These are phyloP conservation scores for Chlorops oryzae DNA, from an alignment of 1,140 invertebrate species.

Conservation along the genomic window DNA sequence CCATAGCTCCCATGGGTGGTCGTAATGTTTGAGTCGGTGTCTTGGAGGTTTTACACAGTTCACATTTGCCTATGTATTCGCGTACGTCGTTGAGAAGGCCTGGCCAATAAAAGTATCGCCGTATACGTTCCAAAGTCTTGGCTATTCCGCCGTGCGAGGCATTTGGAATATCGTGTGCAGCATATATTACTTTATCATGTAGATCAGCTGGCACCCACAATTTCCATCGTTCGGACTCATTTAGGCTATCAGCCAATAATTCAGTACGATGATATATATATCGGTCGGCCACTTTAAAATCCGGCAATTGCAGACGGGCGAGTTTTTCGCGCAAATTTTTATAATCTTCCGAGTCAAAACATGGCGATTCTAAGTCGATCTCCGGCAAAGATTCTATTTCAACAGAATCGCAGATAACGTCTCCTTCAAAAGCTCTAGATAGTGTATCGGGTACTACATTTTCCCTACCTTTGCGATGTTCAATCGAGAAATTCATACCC, in stretches of 20 bases:
- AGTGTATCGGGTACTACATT: constrained; percentile 26
- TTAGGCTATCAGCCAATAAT: not conserved
- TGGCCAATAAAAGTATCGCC: not conserved
- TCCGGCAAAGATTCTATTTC: too few species aligned
- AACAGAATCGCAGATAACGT: too few species aligned
- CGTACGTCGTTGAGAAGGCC: not conserved
- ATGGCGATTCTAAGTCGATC: too few species aligned
- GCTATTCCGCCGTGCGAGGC: not conserved
- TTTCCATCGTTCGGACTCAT: not conserved
- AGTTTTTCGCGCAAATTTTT: too few species aligned
- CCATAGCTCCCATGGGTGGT: not conserved
- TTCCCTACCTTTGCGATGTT: constrained; percentile 26
- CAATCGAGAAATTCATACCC: constrained; percentile 30
- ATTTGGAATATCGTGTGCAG: constrained; percentile 1
- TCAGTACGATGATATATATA: not conserved
- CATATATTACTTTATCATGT: not conserved
- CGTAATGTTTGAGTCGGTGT: not conserved
- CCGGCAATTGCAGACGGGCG: too few species aligned
- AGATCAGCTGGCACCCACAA: not conserved
- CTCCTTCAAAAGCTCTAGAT: too few species aligned
- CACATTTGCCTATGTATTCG: not conserved
- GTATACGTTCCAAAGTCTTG: not conserved
- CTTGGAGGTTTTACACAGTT: constrained; percentile 4
- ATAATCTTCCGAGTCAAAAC: too few species aligned
- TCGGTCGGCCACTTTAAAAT: not conserved